These are phyloP conservation scores for Drosophila ercepeae DNA, from an alignment of 1,140 invertebrate species.

Conservation along the genomic window DNA sequence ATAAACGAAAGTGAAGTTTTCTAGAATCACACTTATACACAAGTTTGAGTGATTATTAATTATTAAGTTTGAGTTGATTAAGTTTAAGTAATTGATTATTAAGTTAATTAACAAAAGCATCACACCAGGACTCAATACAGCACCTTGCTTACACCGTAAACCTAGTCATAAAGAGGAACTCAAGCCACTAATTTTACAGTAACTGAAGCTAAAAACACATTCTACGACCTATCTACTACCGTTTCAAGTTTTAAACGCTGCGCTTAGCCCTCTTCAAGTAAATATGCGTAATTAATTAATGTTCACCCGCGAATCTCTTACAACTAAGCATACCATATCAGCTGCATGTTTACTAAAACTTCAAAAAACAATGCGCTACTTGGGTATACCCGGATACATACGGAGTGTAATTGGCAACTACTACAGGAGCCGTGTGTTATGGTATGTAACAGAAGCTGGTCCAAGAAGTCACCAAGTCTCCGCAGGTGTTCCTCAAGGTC, in stretches of 20 bases:
- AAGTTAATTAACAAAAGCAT: conserved; percentile 50
- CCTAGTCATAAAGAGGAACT: conserved; percentile 64
- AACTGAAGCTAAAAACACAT: conserved; percentile 38
- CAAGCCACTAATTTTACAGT: conserved; percentile 60
- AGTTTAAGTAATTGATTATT: no score
- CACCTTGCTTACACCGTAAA: conserved; percentile 53
- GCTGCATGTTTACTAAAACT: conserved; percentile 27
- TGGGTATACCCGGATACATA: no score
- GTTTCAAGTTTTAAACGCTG: conserved; percentile 17
- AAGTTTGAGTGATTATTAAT: conserved; percentile 67
- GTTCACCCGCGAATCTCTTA: conserved; percentile 28
- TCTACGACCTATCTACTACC: conserved; percentile 6
- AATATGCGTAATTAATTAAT: conserved; percentile 27
- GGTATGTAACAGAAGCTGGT: no score
- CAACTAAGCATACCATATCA: conserved; percentile 52
- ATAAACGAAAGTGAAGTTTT: conserved; percentile 9
- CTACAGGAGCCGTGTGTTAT: no score
- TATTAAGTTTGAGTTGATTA: no score
- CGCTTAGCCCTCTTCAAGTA: conserved; percentile 39
- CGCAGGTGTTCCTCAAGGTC: no score
- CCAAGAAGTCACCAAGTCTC: no score
- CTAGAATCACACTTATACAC: conserved; percentile 21
- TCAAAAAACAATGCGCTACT: no score
- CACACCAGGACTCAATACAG: conserved; percentile 30
- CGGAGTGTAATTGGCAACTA: no score